Evolutionary conservation across 2,113 vertebrate genomes (phyloP).

Genomic region (Neotragus moschatus): DNA sequence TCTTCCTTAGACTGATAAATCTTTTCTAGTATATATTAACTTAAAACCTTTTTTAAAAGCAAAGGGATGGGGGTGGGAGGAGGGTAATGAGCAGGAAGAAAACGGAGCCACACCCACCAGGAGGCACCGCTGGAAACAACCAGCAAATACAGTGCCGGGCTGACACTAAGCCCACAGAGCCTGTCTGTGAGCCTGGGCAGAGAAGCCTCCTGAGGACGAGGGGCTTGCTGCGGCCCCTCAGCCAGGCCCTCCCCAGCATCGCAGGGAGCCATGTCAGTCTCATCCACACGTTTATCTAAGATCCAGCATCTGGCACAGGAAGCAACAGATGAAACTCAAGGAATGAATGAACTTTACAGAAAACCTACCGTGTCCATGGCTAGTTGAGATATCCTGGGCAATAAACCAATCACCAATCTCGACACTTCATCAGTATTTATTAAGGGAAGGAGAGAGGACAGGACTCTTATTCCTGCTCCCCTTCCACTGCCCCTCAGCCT

Average conservation of each 20-base stretch:
- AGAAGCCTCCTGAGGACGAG: not conserved
- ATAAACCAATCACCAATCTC: not conserved
- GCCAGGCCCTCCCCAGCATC: not conserved
- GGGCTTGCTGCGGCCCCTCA: not conserved
- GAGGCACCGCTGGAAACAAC: fast-evolving
- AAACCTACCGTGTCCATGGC: no score
- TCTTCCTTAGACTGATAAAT: not conserved
- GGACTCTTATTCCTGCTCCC: not conserved
- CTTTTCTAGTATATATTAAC: not conserved
- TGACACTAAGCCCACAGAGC: not conserved
- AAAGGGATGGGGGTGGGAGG: not conserved
- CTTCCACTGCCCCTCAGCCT: not conserved
- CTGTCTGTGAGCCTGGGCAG: fast-evolving
- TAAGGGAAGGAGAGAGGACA: not conserved
- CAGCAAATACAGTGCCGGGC: fast-evolving
- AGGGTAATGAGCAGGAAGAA: not conserved
- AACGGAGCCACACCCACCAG: fast-evolving
- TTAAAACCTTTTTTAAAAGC: not conserved
- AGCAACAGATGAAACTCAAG: not conserved
- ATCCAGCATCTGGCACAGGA: not conserved
- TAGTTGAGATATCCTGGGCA: not conserved
- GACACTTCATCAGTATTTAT: fast-evolving
- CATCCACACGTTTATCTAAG: fast-evolving
- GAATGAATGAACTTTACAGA: not conserved
- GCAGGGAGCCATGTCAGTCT: no score